phyloP scores from a whole-genome alignment of 2,888 invertebrate species.

The Athripsodes cinereus region DNA sequence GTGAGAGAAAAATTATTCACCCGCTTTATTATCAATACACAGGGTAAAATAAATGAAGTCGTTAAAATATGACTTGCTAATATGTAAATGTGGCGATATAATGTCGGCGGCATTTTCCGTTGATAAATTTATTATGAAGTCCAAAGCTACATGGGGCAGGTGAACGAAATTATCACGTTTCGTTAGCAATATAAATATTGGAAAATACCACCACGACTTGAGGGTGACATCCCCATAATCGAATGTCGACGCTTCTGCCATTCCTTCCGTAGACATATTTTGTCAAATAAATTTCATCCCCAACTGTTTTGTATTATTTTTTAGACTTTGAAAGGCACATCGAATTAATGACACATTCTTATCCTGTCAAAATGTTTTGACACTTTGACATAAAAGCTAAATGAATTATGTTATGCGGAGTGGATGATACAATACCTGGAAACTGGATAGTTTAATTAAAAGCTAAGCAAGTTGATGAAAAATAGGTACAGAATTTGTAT shows the following conservation, averaged over 20 bases:
- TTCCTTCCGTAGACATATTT: not conserved
- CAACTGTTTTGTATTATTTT: not conserved
- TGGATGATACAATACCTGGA: no score
- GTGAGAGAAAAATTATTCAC: no score
- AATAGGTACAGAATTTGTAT: no score
- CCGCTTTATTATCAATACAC: no score
- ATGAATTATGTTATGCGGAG: no score
- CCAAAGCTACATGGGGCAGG: constrained; percentile 16
- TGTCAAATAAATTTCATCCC: constrained; percentile 6
- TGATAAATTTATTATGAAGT: no score
- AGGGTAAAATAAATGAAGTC: no score
- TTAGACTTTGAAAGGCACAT: not conserved
- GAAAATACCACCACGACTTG: constrained; percentile 15
- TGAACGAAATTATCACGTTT: constrained; percentile 28
- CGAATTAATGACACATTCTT: not conserved
- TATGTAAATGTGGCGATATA: no score
- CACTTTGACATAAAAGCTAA: not conserved
- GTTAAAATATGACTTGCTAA: no score
- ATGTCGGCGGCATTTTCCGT: no score
- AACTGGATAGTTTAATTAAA: no score
- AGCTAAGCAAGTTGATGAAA: no score
- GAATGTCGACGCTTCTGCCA: constrained; percentile 10
- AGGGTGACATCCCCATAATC: constrained; percentile 20
- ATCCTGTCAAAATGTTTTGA: not conserved
- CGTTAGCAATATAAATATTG: constrained; percentile 28